Evolutionary conservation across 1,140 invertebrate species (phyloP).

Genomic region (Zaprionus nigranus): DNA sequence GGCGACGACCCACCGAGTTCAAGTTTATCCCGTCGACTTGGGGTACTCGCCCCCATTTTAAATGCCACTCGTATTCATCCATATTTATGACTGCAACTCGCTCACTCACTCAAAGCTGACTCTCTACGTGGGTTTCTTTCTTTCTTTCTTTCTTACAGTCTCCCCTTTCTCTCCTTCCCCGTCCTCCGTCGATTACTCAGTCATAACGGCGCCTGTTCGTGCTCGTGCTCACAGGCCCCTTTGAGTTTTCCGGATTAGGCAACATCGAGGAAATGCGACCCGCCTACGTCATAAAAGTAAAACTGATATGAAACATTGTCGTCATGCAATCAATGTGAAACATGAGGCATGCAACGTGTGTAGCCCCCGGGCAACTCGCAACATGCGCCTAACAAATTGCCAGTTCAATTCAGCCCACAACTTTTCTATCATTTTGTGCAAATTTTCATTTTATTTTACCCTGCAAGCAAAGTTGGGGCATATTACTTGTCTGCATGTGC

Average conservation of each 20-base stretch:
- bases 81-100: conserved; percentile 10
- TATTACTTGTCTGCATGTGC: no score
- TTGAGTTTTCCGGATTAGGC: conserved; percentile 44
- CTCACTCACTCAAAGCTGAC: not conserved
- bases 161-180: not conserved
- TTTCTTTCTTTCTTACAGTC: not conserved
- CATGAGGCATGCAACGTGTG: conserved; percentile 27
- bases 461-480: not conserved
- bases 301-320: conserved; percentile 22
- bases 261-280: conserved; percentile 57
- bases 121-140: not conserved
- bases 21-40: not conserved
- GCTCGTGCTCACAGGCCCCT: conserved; percentile 10
- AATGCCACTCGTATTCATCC: conserved; percentile 11
- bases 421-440: conserved; percentile 31
- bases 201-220: conserved; percentile 48
- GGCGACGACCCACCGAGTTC: not conserved
- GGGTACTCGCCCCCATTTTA: not conserved
- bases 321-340: conserved; percentile 8
- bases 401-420: conserved; percentile 36
- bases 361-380: conserved; percentile 42
- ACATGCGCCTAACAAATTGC: conserved; percentile 52
- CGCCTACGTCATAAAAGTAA: conserved; percentile 54
- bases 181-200: conserved; percentile 44
- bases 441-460: not conserved